Conservation (phyloP, 2,113 vertebrate species). For the Micromys minutus region DNA sequence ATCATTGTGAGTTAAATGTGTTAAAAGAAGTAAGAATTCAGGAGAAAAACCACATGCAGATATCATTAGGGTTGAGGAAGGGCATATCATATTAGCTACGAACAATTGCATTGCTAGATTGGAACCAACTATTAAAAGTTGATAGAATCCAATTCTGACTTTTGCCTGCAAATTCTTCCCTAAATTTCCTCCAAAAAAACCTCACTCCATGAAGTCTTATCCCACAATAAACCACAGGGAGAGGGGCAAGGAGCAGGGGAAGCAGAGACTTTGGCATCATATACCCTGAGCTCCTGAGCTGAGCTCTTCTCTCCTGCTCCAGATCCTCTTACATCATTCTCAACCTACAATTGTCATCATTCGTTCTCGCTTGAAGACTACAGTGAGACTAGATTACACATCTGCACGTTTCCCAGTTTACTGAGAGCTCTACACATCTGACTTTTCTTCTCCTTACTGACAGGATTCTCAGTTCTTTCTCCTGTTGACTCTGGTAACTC, state of each 20-base stretch:
- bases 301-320: not conserved
- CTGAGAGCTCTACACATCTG: not conserved
- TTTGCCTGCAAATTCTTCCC: not conserved
- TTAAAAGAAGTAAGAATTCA: not conserved
- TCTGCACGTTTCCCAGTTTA: not conserved
- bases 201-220: not conserved
- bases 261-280: too few species aligned
- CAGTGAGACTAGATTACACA: not conserved
- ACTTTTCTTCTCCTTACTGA: not conserved
- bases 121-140: not conserved
- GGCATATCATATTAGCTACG: not conserved
- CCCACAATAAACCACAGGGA: not conserved
- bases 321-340: not conserved
- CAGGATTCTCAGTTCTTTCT: not conserved
- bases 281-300: not conserved
- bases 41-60: not conserved
- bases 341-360: not conserved
- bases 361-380: not conserved
- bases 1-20: not conserved
- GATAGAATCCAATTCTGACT: not conserved
- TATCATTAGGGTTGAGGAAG: not conserved
- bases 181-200: not conserved
- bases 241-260: accelerated
- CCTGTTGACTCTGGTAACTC: not conserved
- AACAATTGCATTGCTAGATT: not conserved